phyloP scores from a whole-genome alignment of 2,113 vertebrate genomes.

The Nipponia nippon region DNA sequence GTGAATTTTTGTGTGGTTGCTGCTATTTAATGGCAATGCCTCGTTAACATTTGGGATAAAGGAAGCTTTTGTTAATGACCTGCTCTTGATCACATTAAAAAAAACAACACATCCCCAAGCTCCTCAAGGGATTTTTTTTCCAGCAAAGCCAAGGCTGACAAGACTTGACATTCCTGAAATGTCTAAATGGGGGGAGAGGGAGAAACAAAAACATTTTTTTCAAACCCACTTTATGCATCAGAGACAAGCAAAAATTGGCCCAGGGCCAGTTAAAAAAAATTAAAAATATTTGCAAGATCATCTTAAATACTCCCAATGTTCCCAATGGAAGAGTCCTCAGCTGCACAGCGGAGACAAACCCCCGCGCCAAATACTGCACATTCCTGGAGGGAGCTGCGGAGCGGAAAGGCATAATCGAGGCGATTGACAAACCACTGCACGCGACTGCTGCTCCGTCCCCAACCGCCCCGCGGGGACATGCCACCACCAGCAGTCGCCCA shows the following conservation, averaged over 20 bases:
- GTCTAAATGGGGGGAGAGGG: conserved; percentile 10
- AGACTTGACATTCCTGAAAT: conserved; percentile 59
- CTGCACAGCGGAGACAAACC: background rate
- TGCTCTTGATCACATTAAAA: background rate
- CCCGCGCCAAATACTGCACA: background rate
- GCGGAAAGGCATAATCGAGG: background rate
- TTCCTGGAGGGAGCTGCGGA: background rate
- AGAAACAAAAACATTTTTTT: conserved; percentile 42
- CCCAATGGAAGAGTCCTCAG: background rate
- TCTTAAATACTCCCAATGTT: background rate
- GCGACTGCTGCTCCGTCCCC: background rate
- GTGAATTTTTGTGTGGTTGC: background rate
- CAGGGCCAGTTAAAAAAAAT: background rate
- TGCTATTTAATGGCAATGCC: background rate
- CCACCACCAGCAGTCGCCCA: background rate
- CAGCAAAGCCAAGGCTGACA: conserved; percentile 42
- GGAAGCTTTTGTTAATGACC: conserved; percentile 48
- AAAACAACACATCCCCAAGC: conserved; percentile 18
- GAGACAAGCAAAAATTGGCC: conserved; percentile 30
- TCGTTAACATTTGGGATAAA: conserved; percentile 22
- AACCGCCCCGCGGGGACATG: rapidly evolving
- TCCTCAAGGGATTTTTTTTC: background rate
- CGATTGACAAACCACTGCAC: background rate
- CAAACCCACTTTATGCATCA: conserved; percentile 32
- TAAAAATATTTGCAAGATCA: background rate